Conservation (phyloP, 2,113 vertebrate species). For the Todiramphus chloris region DNA sequence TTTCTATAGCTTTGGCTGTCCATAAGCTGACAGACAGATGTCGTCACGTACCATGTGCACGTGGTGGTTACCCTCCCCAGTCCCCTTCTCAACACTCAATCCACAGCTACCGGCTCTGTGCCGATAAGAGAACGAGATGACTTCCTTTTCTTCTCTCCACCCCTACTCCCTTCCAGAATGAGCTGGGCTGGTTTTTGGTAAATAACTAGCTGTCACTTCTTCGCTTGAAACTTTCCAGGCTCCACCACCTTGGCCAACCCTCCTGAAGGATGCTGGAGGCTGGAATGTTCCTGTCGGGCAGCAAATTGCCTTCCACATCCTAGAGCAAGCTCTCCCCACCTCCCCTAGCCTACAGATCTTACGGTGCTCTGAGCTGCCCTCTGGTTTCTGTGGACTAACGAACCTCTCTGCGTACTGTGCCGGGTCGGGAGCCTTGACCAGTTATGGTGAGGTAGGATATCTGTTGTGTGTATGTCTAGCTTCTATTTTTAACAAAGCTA, state of each 20-base stretch:
- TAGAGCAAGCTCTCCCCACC: constrained; percentile 21
- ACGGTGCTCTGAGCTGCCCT: constrained; percentile 66
- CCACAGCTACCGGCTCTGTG: constrained; percentile 3
- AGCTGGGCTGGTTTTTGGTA: background rate
- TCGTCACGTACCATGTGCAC: background rate
- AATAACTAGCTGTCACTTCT: background rate
- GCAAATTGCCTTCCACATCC: background rate
- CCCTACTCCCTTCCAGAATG: constrained; percentile 10
- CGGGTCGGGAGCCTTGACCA: constrained; percentile 63
- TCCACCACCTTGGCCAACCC: constrained; percentile 15
- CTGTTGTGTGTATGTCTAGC: background rate
- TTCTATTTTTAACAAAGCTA: background rate
- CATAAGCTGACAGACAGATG: background rate
- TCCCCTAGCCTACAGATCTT: background rate
- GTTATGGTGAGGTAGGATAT: constrained; percentile 85
- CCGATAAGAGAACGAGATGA: constrained; percentile 44
- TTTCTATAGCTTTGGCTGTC: background rate
- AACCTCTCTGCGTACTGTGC: constrained; percentile 37
- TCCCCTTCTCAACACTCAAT: background rate
- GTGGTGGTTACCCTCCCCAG: background rate
- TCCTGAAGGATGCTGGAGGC: constrained; percentile 68
- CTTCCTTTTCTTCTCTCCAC: constrained; percentile 55
- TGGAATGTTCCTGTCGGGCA: constrained; percentile 59
- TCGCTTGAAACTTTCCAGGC: background rate
- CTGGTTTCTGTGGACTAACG: constrained; percentile 72